phyloP scores from a whole-genome alignment of 2,888 invertebrate species.

The Strigamia transsilvanica region DNA sequence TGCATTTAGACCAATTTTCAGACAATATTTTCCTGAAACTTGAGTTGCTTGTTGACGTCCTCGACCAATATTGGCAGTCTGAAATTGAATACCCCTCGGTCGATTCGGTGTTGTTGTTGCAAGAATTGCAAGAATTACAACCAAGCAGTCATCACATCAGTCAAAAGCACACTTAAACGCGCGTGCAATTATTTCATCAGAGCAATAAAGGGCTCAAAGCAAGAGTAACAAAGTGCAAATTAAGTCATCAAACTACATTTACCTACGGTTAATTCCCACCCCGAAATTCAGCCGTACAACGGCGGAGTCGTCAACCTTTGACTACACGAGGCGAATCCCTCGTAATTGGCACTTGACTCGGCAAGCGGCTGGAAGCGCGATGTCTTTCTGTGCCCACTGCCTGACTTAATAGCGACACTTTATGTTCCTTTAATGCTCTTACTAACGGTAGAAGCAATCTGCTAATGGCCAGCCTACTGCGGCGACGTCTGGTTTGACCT shows the following conservation, averaged over 20 bases:
- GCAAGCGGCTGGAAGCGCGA: neutral
- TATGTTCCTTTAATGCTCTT: constrained; percentile 21
- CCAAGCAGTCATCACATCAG: neutral
- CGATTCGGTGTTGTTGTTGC: no score
- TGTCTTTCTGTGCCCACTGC: constrained; percentile 4
- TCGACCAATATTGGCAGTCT: no score
- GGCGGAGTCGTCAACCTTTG: neutral
- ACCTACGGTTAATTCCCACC: constrained; percentile 20
- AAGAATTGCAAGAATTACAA: no score
- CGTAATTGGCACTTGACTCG: constrained; percentile 26
- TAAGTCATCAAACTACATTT: constrained; percentile 17
- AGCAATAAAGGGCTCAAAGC: neutral
- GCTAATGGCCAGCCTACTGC: constrained; percentile 16
- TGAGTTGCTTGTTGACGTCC: no score
- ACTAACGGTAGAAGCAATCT: constrained; percentile 30
- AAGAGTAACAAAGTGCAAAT: constrained; percentile 21
- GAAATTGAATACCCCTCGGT: no score
- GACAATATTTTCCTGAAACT: no score
- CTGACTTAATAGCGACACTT: constrained; percentile 26
- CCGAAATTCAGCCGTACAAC: neutral
- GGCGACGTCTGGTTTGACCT: constrained; percentile 26
- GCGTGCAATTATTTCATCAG: neutral
- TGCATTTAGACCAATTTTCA: no score
- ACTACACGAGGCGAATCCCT: constrained; percentile 1
- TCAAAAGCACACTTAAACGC: neutral